Evolutionary conservation across 2,797 vertebrate genomes (phyloP).

Genomic region (Gymnopithys bicolor): DNA sequence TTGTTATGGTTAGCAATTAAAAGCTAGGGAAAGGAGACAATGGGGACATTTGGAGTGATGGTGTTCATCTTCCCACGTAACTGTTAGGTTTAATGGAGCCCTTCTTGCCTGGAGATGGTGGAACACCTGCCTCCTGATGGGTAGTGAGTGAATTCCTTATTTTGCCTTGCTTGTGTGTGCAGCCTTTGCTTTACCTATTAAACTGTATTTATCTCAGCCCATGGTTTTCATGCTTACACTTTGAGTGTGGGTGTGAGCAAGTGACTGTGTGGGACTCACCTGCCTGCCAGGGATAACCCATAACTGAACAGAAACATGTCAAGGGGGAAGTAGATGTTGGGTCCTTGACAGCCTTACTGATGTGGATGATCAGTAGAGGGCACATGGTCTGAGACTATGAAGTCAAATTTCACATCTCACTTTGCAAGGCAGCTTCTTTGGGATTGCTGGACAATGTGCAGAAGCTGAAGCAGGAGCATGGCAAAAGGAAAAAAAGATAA

Average conservation of each 20-base stretch:
- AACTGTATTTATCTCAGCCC: not conserved
- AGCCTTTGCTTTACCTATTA: not conserved
- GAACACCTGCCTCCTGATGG: not conserved
- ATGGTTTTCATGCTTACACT: not conserved
- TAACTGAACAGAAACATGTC: not conserved
- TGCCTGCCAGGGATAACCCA: not conserved
- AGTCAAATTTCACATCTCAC: not conserved
- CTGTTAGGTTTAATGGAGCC: not conserved
- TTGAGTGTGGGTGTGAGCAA: not conserved
- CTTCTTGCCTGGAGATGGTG: not conserved
- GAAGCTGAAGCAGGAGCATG: not conserved
- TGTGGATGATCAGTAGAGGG: not conserved
- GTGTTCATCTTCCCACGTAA: not conserved
- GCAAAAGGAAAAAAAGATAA: not conserved
- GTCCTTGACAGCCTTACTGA: not conserved
- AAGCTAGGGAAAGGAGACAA: not conserved
- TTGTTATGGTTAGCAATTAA: not conserved
- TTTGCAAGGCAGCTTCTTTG: not conserved
- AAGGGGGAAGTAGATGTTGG: not conserved
- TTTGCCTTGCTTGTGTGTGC: not conserved
- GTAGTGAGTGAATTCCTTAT: not conserved
- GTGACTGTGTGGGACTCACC: not conserved
- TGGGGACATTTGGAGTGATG: rapidly evolving
- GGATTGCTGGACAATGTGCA: not conserved
- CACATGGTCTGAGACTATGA: not conserved